Evolutionary conservation across 2,888 invertebrate genomes (phyloP).

Genomic region (Lutraria lutraria): DNA sequence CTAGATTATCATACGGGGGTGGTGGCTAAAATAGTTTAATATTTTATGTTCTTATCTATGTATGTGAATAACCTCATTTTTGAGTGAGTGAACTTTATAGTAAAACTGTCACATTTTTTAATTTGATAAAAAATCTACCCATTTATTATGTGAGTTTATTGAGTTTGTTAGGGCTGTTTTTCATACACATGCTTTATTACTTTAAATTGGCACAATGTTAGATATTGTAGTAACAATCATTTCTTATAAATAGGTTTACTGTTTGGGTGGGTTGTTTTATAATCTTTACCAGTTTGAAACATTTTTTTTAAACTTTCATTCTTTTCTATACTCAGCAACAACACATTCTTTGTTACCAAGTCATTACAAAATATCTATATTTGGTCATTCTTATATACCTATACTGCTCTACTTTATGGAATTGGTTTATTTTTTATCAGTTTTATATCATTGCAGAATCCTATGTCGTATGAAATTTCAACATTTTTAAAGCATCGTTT

Average conservation of each 20-base stretch:
- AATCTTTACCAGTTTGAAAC: conserved; percentile 1
- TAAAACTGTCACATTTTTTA: background rate
- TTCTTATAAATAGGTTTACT: background rate
- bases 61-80: background rate
- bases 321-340: background rate
- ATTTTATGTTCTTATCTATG: background rate
- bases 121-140: conserved; percentile 1
- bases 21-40: background rate
- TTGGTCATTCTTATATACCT: background rate
- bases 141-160: background rate
- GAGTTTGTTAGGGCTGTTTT: background rate
- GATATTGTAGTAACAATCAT: background rate
- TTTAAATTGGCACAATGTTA: background rate
- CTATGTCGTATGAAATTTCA: too few species aligned
- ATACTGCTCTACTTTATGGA: too few species aligned
- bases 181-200: background rate
- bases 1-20: background rate
- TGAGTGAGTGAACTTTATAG: background rate
- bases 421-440: too few species aligned
- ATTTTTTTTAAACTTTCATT: background rate
- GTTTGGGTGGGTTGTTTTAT: background rate
- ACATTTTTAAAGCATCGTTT: too few species aligned
- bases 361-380: background rate
- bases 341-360: background rate
- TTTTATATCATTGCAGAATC: too few species aligned